These are phyloP conservation scores for Petrolisthes manimaculis DNA, from an alignment of 2,888 invertebrate genomes.

Conservation along the genomic window DNA sequence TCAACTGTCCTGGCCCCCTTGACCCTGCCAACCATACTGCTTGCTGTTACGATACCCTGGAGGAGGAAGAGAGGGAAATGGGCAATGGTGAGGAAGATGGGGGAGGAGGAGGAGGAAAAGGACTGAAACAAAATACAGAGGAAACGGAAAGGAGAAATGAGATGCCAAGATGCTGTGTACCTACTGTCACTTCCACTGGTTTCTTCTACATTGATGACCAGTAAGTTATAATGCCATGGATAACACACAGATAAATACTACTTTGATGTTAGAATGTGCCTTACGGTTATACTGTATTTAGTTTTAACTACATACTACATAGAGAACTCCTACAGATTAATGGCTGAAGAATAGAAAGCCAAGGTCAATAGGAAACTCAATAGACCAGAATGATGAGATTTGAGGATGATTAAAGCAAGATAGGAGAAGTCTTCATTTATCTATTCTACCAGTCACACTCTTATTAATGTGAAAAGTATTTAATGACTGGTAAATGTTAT, in stretches of 20 bases:
- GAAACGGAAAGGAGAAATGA: background rate
- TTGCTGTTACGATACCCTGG: constrained; percentile 53
- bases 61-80: constrained; percentile 10
- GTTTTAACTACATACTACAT: background rate
- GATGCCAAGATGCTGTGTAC: constrained; percentile 38
- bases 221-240: constrained; percentile 12
- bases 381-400: too few species aligned
- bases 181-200: constrained; percentile 3
- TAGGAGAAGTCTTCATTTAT: too few species aligned
- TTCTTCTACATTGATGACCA: constrained; percentile 51
- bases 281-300: background rate
- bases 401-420: too few species aligned
- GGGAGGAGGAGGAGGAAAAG: background rate
- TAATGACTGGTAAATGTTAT: too few species aligned
- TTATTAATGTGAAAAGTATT: too few species aligned
- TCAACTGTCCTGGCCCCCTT: constrained; percentile 49
- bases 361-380: too few species aligned
- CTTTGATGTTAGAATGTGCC: too few species aligned
- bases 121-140: background rate
- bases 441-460: too few species aligned
- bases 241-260: background rate
- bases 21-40: constrained; percentile 59
- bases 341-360: too few species aligned
- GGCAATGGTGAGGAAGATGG: background rate
- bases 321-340: background rate